Evolutionary conservation across 2,888 invertebrate genomes (phyloP).

Genomic region (Polyommatus iphigenia): DNA sequence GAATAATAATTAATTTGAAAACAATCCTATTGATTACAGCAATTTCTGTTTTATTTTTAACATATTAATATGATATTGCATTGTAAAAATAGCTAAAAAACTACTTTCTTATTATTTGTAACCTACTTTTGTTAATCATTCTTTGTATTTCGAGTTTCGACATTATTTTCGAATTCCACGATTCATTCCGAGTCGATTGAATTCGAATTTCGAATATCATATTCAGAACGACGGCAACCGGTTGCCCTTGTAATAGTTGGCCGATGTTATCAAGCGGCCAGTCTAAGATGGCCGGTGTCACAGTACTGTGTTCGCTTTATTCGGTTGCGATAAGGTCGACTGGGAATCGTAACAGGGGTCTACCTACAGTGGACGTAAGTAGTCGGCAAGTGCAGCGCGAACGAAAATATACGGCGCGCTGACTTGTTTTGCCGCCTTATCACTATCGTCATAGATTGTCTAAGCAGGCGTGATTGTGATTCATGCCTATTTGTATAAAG

Average conservation of each 20-base stretch:
- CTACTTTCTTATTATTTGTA: neutral
- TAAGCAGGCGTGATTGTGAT: slow-evolving; percentile 11
- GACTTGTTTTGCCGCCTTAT: slow-evolving; percentile 80
- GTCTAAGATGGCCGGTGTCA: slow-evolving; percentile 54
- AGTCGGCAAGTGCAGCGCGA: slow-evolving; percentile 78
- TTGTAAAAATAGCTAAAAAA: neutral
- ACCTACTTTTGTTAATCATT: neutral
- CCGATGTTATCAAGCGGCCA: slow-evolving; percentile 74
- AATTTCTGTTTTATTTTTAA: neutral
- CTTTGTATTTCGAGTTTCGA: neutral
- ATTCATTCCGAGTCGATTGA: slow-evolving; percentile 57
- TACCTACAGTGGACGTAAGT: slow-evolving; percentile 58
- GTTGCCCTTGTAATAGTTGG: slow-evolving; percentile 81
- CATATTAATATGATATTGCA: too few species aligned
- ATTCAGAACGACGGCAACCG: slow-evolving; percentile 75
- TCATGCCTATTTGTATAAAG: slow-evolving; percentile 40
- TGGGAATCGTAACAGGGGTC: slow-evolving; percentile 57
- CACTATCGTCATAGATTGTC: slow-evolving; percentile 63
- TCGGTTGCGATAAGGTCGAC: slow-evolving; percentile 45
- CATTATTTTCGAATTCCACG: slow-evolving; percentile 29
- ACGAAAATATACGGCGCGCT: slow-evolving; percentile 78
- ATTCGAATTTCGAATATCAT: slow-evolving; percentile 76
- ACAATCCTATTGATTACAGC: too few species aligned
- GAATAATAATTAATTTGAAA: too few species aligned
- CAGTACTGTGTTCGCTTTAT: slow-evolving; percentile 49